Evolutionary conservation across 2,888 invertebrate genomes (phyloP).

Genomic region (Pristionchus entomophagus): DNA sequence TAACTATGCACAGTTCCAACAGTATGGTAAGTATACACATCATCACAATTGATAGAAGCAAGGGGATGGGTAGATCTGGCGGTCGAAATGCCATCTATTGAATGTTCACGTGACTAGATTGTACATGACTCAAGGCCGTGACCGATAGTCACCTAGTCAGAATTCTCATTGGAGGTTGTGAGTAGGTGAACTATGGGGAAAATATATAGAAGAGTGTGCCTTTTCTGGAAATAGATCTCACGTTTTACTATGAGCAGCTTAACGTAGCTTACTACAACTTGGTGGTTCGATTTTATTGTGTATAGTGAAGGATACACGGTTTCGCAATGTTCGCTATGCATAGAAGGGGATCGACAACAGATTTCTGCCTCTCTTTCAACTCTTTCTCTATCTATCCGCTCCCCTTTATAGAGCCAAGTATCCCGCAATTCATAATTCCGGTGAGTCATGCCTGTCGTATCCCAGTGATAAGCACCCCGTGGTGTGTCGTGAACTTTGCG

Average conservation of each 20-base stretch:
- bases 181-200: no score
- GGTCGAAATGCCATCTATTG: no score
- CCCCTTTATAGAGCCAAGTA: not conserved
- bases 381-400: not conserved
- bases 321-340: not conserved
- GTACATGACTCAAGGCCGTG: no score
- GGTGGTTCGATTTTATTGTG: no score
- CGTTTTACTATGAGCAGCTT: no score
- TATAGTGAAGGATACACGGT: not conserved
- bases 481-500: not conserved
- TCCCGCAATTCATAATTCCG: conserved; percentile 29
- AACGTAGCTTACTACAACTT: no score
- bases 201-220: no score
- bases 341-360: not conserved
- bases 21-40: no score
- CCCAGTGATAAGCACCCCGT: not conserved
- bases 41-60: not conserved
- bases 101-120: no score
- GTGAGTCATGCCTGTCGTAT: conserved; percentile 14
- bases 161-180: not conserved
- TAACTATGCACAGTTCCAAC: no score
- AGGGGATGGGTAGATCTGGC: no score
- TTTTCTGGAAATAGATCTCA: no score
- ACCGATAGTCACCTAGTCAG: not conserved
- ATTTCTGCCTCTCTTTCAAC: not conserved